A percentile compares a stretch with the other conserved stretches of the same genome.
These are phyloP conservation scores for Streptopelia turtur DNA, from an alignment of 2,797 vertebrate genomes.

Conservation along the genomic window DNA sequence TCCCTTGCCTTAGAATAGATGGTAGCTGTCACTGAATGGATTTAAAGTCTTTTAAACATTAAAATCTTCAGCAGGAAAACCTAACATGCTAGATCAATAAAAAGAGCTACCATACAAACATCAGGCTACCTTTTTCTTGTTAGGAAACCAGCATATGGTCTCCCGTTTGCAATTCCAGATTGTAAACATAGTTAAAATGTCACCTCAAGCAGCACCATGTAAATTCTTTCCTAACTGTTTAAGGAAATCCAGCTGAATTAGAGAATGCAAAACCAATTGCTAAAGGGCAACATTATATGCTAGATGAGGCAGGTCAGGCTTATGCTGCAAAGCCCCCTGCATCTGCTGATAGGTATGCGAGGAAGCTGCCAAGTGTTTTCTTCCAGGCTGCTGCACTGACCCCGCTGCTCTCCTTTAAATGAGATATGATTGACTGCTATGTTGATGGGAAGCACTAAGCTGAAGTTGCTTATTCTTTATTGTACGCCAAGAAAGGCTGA, in stretches of 20 bases:
- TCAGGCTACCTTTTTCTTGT: not conserved
- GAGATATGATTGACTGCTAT: not conserved
- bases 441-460: not conserved
- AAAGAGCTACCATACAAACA: not conserved
- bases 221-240: not conserved
- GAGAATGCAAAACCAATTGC: not conserved
- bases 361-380: not conserved
- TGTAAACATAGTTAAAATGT: constrained; percentile 5
- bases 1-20: not conserved
- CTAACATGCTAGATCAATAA: accelerated
- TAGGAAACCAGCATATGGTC: not conserved
- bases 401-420: not conserved
- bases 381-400: not conserved
- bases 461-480: not conserved
- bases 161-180: not conserved
- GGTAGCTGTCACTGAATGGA: not conserved
- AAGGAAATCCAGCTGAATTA: not conserved
- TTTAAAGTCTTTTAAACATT: not conserved
- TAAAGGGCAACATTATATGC: not conserved
- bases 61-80: not conserved
- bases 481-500: not conserved
- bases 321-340: not conserved
- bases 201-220: not conserved
- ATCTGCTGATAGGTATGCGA: not conserved
- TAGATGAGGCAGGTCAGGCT: not conserved